These are phyloP conservation scores for Porphyrio hochstetteri DNA, from an alignment of 2,113 vertebrate species.

Conservation along the genomic window DNA sequence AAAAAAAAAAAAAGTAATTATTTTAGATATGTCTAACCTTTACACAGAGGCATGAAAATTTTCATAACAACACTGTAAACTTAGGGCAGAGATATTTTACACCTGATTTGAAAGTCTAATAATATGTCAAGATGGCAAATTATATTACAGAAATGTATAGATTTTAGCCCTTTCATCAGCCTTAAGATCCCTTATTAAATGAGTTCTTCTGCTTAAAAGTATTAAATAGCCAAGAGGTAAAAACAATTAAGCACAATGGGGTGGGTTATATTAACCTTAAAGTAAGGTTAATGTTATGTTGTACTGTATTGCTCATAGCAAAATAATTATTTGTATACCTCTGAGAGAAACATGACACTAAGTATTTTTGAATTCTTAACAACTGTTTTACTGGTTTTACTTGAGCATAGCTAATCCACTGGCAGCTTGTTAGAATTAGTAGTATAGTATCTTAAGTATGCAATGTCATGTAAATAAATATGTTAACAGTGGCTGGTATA, in stretches of 20 bases:
- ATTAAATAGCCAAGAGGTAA: not conserved
- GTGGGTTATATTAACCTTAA: not conserved
- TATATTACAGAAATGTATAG: not conserved
- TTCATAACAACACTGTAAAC: not conserved
- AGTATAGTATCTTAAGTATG: not conserved
- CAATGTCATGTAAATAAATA: not conserved
- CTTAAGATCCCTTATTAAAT: constrained; percentile 12
- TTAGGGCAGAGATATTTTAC: not conserved
- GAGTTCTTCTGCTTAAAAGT: not conserved
- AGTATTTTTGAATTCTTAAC: not conserved
- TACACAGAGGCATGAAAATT: not conserved
- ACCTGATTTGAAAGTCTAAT: not conserved
- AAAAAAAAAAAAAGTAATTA: not conserved
- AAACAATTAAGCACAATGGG: not conserved
- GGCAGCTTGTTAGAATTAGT: not conserved
- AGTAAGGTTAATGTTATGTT: not conserved
- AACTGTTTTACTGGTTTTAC: not conserved
- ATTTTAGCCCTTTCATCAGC: not conserved
- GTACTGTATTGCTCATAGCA: not conserved
- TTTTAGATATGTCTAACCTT: not conserved
- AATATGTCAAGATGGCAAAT: not conserved
- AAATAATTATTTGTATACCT: not conserved
- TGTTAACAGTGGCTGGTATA: not conserved
- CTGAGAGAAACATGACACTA: not conserved
- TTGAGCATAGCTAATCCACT: not conserved